Evolutionary conservation across 2,113 vertebrate species (phyloP).

Genomic region (Antechinus flavipes): DNA sequence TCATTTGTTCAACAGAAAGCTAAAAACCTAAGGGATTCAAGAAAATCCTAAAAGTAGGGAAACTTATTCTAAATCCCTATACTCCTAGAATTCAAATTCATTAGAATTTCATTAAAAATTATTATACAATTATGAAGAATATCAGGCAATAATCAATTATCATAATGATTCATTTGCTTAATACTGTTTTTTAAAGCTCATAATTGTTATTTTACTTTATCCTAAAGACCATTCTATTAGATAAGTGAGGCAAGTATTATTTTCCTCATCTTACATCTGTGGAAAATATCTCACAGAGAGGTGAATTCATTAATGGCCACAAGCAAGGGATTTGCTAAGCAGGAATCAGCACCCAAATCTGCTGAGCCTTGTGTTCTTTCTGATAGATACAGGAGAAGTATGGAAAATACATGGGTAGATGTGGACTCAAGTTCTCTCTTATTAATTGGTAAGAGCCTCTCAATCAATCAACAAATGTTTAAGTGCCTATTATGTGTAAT

Average conservation of each 20-base stretch:
- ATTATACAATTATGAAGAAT: neutral
- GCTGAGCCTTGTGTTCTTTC: neutral
- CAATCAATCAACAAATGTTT: neutral
- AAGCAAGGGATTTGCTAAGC: neutral
- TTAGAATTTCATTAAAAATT: neutral
- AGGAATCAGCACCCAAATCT: neutral
- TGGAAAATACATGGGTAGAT: neutral
- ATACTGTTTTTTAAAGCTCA: neutral
- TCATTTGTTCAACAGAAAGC: neutral
- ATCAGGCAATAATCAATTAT: neutral
- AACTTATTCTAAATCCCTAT: neutral
- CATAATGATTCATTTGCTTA: neutral
- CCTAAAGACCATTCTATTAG: neutral
- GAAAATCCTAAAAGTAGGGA: neutral
- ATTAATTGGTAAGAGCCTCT: neutral
- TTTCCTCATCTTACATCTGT: neutral
- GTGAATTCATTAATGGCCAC: neutral
- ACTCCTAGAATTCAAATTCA: neutral
- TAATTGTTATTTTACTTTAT: neutral
- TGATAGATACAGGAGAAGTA: neutral
- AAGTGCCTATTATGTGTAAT: neutral
- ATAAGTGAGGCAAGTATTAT: neutral
- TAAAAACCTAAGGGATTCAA: neutral
- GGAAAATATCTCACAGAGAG: neutral
- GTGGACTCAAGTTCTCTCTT: neutral